Base-by-base conservation (phyloP, 2,888 invertebrate species). In the Andrena camellia region DNA sequence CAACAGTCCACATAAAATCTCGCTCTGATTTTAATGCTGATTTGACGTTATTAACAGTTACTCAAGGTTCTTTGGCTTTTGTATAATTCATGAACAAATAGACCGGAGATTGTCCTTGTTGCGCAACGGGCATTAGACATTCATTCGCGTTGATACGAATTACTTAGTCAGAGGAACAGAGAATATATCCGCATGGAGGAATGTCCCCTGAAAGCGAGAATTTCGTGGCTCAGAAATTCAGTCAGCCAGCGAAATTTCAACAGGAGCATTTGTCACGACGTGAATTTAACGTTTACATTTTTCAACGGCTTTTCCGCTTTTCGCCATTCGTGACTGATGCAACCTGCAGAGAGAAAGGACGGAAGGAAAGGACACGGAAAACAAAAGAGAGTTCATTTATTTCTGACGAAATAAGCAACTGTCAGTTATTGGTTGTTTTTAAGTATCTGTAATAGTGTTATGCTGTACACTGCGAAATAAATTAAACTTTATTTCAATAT, bases 211-310 rank as follows among this genome's bases (percentile, higher is more conserved):
- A n/a, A 35, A 4, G 69, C 26, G 35, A 35, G 57, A 26, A 69
- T 57, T 35, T 69, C 35, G 57, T 10, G 3, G 35, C 35, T 57
- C 10, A 60, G 60, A 70, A 70, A 31, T 70, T 31, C 50, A 60
- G 42, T 31, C 48, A 20, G 48, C 60, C 13, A 20, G 31, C 10
- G 29, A 29, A 70, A 60, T 17, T 29, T n/a, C 60, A n/a, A 42
- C 60, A n/a, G 31, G n/a, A 60, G 60, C 70, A 70, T 70, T 70
- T 60, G 50, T 50, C 70, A 60, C 31, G 29, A 13, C 29, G 42
- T 13, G 29, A 35, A 70, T 60, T 60, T 60, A 70, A 59, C 59
- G 69, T 42, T 42, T 35, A 42, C 54, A 66, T 59, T 29, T 69
- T 59, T 59, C 42, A 60, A 50, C 70, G 13, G 20, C 54, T 23